phyloP scores from a whole-genome alignment of 2,113 vertebrate genomes.

The Varanus komodoensis region DNA sequence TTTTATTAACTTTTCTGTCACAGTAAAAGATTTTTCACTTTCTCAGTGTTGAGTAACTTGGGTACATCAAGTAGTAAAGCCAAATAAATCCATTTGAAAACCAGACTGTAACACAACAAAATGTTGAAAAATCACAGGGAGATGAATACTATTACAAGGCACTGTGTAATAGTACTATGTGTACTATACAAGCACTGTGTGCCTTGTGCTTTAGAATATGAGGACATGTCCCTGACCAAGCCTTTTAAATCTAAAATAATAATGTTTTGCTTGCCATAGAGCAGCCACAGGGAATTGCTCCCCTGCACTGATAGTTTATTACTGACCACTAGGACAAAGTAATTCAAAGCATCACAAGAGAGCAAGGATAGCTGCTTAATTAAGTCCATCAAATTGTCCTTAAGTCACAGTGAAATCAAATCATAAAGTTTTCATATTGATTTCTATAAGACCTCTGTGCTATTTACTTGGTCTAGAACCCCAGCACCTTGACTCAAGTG shows the following conservation, averaged over 20 bases:
- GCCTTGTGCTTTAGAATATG: not conserved
- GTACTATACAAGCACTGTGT: not conserved
- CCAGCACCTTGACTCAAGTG: too few species aligned
- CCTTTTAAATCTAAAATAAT: not conserved
- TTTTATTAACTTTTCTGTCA: too few species aligned
- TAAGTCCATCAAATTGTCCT: not conserved
- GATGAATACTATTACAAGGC: too few species aligned
- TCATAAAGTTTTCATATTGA: not conserved
- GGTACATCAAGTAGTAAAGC: too few species aligned
- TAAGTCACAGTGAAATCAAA: not conserved
- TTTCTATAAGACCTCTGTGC: not conserved
- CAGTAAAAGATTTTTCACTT: too few species aligned
- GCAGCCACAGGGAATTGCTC: not conserved
- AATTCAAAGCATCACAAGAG: not conserved
- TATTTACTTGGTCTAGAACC: not conserved
- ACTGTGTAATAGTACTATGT: too few species aligned
- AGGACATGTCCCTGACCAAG: not conserved
- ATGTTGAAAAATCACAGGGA: too few species aligned
- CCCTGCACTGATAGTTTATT: not conserved
- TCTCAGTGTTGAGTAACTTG: too few species aligned
- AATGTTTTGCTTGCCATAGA: not conserved
- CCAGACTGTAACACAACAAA: too few species aligned
- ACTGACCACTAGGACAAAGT: not conserved
- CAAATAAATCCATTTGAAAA: too few species aligned
- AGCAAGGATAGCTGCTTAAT: not conserved